These are phyloP conservation scores for Morpho deidamia DNA, from an alignment of 2,888 invertebrate genomes.

Conservation along the genomic window DNA sequence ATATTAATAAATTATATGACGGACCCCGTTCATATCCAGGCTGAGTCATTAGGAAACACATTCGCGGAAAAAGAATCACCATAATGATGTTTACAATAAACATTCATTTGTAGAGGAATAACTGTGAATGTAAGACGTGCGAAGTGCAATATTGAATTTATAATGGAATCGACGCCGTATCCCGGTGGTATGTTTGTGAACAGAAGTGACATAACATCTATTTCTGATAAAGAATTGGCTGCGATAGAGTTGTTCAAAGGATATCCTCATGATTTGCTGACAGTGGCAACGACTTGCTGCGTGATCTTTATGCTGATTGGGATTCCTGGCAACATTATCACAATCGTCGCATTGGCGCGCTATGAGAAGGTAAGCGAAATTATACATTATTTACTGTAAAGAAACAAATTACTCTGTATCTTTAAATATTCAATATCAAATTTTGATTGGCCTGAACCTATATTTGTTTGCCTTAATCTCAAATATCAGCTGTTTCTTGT, in stretches of 20 bases:
- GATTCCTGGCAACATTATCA: conserved; percentile 88
- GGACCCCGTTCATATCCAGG: conserved; percentile 39
- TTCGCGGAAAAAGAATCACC: conserved; percentile 37
- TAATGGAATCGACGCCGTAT: conserved; percentile 24
- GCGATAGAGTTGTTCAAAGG: conserved; percentile 78
- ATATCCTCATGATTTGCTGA: conserved; percentile 82
- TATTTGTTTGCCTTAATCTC: too few species aligned
- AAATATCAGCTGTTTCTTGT: too few species aligned
- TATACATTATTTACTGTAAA: too few species aligned
- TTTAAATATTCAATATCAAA: too few species aligned
- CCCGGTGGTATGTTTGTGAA: conserved; percentile 20
- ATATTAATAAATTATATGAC: conserved; percentile 39
- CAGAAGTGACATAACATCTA: conserved; percentile 31
- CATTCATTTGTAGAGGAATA: conserved; percentile 47
- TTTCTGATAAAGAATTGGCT: conserved; percentile 46
- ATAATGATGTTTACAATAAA: conserved; percentile 38
- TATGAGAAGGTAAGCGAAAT: conserved; percentile 82
- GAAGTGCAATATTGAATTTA: conserved; percentile 32
- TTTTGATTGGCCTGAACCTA: too few species aligned
- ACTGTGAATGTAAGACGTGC: conserved; percentile 41
- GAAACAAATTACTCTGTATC: too few species aligned
- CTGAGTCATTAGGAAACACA: conserved; percentile 61
- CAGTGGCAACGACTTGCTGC: conserved; percentile 84
- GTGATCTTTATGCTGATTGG: conserved; percentile 86
- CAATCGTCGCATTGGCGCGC: conserved; percentile 84